These are phyloP conservation scores for Rhinopithecus roxellana DNA, from an alignment of 2,113 vertebrate species.

Conservation along the genomic window DNA sequence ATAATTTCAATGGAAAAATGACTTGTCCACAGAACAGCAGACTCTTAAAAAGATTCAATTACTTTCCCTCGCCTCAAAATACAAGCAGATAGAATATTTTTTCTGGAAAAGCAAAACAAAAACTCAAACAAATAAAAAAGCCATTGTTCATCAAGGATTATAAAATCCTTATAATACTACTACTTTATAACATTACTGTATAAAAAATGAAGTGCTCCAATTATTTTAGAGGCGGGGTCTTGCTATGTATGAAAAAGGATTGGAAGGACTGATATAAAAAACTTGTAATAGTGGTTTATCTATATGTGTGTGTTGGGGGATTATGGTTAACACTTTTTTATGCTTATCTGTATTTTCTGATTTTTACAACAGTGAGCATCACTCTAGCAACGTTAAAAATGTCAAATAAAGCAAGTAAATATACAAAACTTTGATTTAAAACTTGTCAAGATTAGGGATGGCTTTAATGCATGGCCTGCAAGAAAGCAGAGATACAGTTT, in stretches of 20 bases:
- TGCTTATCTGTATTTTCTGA: constrained; percentile 2
- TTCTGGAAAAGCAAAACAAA: neutral
- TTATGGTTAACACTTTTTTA: constrained; percentile 33
- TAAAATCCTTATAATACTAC: neutral
- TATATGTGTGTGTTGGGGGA: neutral
- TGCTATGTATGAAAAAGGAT: neutral
- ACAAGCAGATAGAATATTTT: neutral
- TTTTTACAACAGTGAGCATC: constrained; percentile 17
- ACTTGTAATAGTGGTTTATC: constrained; percentile 7
- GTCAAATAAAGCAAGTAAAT: constrained; percentile 6
- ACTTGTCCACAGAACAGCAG: neutral
- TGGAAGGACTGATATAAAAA: neutral
- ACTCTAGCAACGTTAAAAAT: constrained; percentile 7
- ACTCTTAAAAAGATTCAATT: constrained; percentile 14
- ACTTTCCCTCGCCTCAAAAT: constrained; percentile 31
- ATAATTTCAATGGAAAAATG: constrained; percentile 22
- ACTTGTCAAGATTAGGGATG: neutral
- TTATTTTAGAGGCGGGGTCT: too few relatives aligned
- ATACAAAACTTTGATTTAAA: constrained; percentile 39
- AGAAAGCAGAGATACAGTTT: neutral
- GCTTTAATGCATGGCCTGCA: neutral
- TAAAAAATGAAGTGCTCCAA: neutral
- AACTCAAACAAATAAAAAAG: neutral
- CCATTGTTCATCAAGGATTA: constrained; percentile 14
- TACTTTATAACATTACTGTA: constrained; percentile 35